A percentile compares a stretch with the other conserved stretches of the same genome.
Conservation (phyloP, 2,113 vertebrate genomes). For the Columba livia region DNA sequence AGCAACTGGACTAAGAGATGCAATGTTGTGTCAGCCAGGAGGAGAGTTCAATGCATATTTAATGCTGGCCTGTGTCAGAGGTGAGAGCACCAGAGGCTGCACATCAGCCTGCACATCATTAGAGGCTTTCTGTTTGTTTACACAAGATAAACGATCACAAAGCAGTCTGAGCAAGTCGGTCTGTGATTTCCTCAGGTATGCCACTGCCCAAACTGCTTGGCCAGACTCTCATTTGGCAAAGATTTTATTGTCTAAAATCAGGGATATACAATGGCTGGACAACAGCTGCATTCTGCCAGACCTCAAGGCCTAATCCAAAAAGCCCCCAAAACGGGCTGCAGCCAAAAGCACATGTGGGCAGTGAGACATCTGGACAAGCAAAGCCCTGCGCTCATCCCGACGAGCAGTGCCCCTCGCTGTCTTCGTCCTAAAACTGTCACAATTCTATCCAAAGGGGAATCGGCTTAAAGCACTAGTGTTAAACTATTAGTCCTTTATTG, state of each 20-base stretch:
- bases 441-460: background rate
- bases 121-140: constrained; percentile 33
- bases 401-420: background rate
- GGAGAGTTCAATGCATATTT: background rate
- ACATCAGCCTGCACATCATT: constrained; percentile 4
- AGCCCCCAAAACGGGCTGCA: background rate
- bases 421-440: background rate
- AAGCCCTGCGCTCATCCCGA: background rate
- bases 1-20: background rate
- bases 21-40: accelerated
- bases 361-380: constrained; percentile 8
- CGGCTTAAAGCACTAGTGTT: background rate
- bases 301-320: constrained; percentile 2
- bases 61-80: background rate
- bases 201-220: background rate
- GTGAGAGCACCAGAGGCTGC: constrained; percentile 7
- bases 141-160: background rate
- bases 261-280: background rate
- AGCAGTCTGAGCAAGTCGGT: background rate
- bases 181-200: constrained; percentile 34
- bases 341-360: constrained; percentile 18
- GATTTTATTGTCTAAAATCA: background rate
- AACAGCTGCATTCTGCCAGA: constrained; percentile 31
- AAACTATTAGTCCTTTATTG: constrained; percentile 40
- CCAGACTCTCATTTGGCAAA: constrained; percentile 34